Conservation (phyloP, 2,888 invertebrate genomes). For the Macrosoma leucophasiata region DNA sequence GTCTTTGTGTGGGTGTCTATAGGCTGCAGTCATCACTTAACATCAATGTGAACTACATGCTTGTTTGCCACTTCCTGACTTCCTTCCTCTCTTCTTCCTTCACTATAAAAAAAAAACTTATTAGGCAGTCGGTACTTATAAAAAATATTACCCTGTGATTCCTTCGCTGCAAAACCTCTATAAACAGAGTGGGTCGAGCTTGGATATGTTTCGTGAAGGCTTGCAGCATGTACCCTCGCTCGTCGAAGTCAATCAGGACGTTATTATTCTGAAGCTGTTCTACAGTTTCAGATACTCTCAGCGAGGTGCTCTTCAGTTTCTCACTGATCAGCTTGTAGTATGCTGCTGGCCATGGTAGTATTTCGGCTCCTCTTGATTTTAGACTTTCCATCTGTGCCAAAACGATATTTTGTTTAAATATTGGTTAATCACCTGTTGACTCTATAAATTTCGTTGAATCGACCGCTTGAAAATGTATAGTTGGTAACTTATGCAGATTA, state of each 20-base stretch:
- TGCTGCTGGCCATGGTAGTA: conserved; percentile 89
- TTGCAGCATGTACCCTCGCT: conserved; percentile 96
- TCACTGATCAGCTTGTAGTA: conserved; percentile 91
- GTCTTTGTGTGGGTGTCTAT: no score
- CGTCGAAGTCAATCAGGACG: conserved; percentile 97
- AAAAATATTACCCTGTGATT: conserved; percentile 90
- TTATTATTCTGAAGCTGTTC: conserved; percentile 86
- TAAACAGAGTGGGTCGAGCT: conserved; percentile 95
- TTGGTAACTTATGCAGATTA: no score
- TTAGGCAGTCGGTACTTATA: no score
- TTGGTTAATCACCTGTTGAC: no score
- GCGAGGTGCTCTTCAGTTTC: conserved; percentile 82
- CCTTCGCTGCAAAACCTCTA: conserved; percentile 95
- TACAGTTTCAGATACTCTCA: conserved; percentile 85
- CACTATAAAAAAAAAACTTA: no score
- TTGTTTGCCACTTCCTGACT: no score
- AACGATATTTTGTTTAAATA: conserved; percentile 17
- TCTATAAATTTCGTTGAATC: no score
- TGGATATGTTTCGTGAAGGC: conserved; percentile 97
- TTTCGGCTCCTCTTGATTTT: conserved; percentile 88
- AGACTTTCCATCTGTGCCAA: conserved; percentile 79
- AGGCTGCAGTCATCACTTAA: no score
- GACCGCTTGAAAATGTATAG: no score
- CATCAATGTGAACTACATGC: no score
- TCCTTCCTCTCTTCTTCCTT: no score